Conservation (phyloP, 2,888 invertebrate genomes). For the Drosophila siamana region DNA sequence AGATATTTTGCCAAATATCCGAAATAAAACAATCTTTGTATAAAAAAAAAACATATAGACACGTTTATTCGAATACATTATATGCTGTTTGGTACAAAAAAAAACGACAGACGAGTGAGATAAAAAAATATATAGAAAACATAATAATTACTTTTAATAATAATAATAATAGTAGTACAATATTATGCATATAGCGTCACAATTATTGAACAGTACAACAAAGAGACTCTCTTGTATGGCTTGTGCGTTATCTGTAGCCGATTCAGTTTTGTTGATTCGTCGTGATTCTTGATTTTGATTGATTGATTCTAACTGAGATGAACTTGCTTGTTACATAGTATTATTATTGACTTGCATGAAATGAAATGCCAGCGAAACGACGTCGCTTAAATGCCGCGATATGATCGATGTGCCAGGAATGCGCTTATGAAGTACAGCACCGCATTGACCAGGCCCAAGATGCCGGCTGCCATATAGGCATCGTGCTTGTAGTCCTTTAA, state of each 20-base stretch:
- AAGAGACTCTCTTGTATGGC: slow-evolving; percentile 58
- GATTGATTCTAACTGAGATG: slow-evolving; percentile 15
- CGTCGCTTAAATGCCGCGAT: slow-evolving; percentile 89
- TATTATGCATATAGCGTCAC: slow-evolving; percentile 39
- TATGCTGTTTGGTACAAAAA: slow-evolving; percentile 64
- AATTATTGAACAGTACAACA: slow-evolving; percentile 60
- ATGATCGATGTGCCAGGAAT: slow-evolving; percentile 91
- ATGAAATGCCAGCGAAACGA: slow-evolving; percentile 41
- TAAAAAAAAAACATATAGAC: slow-evolving; percentile 59
- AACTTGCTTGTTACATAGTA: slow-evolving; percentile 18
- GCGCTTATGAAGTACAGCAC: slow-evolving; percentile 91
- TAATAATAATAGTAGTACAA: slow-evolving; percentile 19
- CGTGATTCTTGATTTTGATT: slow-evolving; percentile 2
- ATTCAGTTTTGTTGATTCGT: slow-evolving; percentile 18
- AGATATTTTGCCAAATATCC: background rate
- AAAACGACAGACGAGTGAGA: slow-evolving; percentile 53
- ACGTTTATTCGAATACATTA: slow-evolving; percentile 70
- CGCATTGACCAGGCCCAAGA: slow-evolving; percentile 91
- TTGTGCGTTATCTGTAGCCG: slow-evolving; percentile 22
- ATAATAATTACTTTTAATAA: slow-evolving; percentile 19
- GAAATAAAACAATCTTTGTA: slow-evolving; percentile 32
- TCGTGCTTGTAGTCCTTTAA: slow-evolving; percentile 88
- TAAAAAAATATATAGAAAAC: slow-evolving; percentile 22
- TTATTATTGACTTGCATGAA: slow-evolving; percentile 13
- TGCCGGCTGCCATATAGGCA: slow-evolving; percentile 89